Evolutionary conservation across 2,888 invertebrate genomes (phyloP), one percentile per base, ranked within the genome.

Genomic region (Phanerotoma sp.): DNA sequence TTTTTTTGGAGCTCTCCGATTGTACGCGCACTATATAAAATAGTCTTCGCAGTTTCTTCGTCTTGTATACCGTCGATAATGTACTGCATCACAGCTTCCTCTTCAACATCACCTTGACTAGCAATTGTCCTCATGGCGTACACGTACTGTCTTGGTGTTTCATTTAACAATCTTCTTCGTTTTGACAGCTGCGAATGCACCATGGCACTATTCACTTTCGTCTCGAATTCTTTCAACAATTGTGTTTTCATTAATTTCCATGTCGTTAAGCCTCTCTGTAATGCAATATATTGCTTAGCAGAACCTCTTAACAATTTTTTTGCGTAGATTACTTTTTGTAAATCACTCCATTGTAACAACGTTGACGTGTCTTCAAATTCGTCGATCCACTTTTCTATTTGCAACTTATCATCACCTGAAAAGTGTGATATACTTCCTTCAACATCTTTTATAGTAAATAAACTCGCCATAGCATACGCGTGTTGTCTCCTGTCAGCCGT

Each of bases 331-430:
- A 60, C 13, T 21, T 47, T 62, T 22, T 63, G 62, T 2, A 58
- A 7, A 7, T 60, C 49, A 18, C 47, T 40, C 61, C 60, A 64
- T 9, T 25, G 4, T 2, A 57, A 45, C 5, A 61, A 22, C 5
- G 21, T 30, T 13, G 52, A 51, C 13, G 49, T 51, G 13, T 56
- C 58, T 48, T 65, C 62, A 30, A 65, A 63, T 4, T 65, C 56
- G 5, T 48, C 20, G 9, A 62, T 28, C 62, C 62, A 64, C 25
- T 7, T 5, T 6, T 7, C 7, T 6, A 25, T 7, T 6, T 25
- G 5, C 7, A 6, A 5, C 5, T 25, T 25, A 7, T 7, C 25
- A 7, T 7, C 25, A 25, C 25, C 25, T 6, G 5, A 6, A 25
- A 25, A 25, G 7, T 5, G 7, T 25, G 5, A 5, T 6, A 25